Evolutionary conservation across 1,140 invertebrate genomes (phyloP), one percentile per base, ranked within the genome.

Genomic region (Cyclargus thomasi): DNA sequence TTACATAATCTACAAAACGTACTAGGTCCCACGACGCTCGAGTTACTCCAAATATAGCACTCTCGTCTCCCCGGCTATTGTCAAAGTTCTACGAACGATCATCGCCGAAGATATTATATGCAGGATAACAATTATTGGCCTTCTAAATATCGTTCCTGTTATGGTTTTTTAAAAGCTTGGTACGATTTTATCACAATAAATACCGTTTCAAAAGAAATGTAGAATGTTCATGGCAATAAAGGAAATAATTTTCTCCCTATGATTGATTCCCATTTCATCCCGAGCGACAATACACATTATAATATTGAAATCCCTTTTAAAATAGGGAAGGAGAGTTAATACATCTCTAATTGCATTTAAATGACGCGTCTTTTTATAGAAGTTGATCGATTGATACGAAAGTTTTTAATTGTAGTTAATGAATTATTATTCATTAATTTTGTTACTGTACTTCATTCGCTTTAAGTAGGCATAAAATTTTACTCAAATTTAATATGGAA

Each of bases 171-270:
- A 16, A 47, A 47, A 47, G 11, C 39, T 47, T 47, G 8, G 6
- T 16, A 47, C 39, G 8, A 14, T 47, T 47, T 47, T 8, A 47
- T 47, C 39, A 16, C 11, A 47, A 16, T 47, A 47, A 47, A 47
- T 47, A 47, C 11, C 39, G 7, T 16, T 47, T 47, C 55, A 20
- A 6, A 59, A 21, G 20, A 59, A 59, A 59, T 7, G 55, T 59
- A 21, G 10, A 18, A 59, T 20, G 18, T 20, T 59, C 21, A 20
- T 59, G 17, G 20, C 55, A 59, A 59, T 59, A 21, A 21, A 59
- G 55, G 20, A 59, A 59, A 59, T 59, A 59, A 59, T 59, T 59
- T 59, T 20, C 53, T 59, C 10, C 55, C 55, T 11, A 59, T 59
- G 55, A 59, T 59, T 59, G 55, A 59, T 59, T 59, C 14, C 20